These are phyloP conservation scores for Cylindroiulus punctatus DNA, from an alignment of 2,888 invertebrate species.

Conservation along the genomic window DNA sequence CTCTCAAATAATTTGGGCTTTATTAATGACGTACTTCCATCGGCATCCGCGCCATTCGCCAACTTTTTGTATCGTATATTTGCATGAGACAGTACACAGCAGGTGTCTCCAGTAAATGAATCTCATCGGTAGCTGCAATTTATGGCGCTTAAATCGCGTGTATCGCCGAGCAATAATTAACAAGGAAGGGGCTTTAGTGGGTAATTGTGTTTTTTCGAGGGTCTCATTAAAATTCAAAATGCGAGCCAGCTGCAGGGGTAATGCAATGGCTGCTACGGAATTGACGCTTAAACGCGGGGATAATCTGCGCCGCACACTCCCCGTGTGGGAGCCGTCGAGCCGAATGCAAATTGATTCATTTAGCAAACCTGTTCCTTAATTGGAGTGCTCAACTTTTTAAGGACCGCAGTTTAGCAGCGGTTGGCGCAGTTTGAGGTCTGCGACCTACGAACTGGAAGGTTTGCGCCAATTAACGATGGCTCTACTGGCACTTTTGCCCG, in stretches of 20 bases:
- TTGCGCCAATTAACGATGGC: not conserved
- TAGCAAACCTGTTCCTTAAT: conserved; percentile 10
- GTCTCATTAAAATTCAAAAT: conserved; percentile 17
- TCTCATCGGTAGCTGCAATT: not conserved
- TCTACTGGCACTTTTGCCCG: too few species aligned
- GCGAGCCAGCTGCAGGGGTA: not conserved
- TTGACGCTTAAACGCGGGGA: not conserved
- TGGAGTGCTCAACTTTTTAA: not conserved
- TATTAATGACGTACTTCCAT: not conserved
- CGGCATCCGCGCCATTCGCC: not conserved
- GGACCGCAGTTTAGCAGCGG: conserved; percentile 7
- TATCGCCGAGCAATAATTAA: not conserved
- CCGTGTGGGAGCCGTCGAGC: not conserved
- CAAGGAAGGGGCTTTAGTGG: conserved; percentile 18
- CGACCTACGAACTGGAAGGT: not conserved
- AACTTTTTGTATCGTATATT: not conserved
- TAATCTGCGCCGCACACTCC: not conserved
- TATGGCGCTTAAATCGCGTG: conserved; percentile 3
- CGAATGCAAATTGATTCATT: conserved; percentile 11
- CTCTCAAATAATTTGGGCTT: not conserved
- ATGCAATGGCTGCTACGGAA: not conserved
- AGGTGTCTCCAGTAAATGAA: conserved; percentile 11
- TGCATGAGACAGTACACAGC: not conserved
- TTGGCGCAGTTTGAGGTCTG: not conserved
- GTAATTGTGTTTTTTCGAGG: not conserved